Base-by-base conservation (phyloP, 2,113 vertebrate species). In the Trematomus loennbergii region DNA sequence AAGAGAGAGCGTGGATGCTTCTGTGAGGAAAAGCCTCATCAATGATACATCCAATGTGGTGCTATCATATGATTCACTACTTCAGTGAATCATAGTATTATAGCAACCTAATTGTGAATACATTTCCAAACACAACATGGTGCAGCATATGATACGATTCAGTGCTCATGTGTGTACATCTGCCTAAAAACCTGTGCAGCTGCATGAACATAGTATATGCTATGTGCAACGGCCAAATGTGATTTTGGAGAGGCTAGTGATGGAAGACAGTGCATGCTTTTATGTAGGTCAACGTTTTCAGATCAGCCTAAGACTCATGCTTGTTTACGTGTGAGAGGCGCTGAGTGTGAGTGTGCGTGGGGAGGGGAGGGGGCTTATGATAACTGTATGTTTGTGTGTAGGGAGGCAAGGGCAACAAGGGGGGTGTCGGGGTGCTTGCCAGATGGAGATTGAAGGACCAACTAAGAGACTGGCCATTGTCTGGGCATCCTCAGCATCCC, bases 201-300 rank as follows among this genome's bases (percentile, higher is more conserved):
- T 65, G 40, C 68, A 72, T 75, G 72, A 84, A 81, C 71, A 40
- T 48, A 9, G 40, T 54, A 53, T 71, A 50, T 59, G n/a, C 49
- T 40, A 62, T 62, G 33, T 81, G 64, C 48, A 85, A 75, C n/a
- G 58, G 68, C 61, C 6, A 2, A 33, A 50, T 54, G 63, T 80
- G 67, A 79, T 75, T 82, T 88, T 84, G 53, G 61, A 90, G 69
- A 71, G 83, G 65, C 57, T 75, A 72, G 85, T 68, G 53, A 70
- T 67, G 79, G 76, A 55, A 84, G 86, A 83, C 67, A 65, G 75
- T 70, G 79, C 83, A 77, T 72, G 87, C 73, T 86, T 84, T 93
- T 93, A 94, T 94, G 88, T 95, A 94, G 94, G 94, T 94, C 94
- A 94, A 11, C 90, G 80, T 92, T 95, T 91, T 88, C 92, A 92